phyloP scores from a whole-genome alignment of 2,113 vertebrate genomes.

The Numenius arquata region DNA sequence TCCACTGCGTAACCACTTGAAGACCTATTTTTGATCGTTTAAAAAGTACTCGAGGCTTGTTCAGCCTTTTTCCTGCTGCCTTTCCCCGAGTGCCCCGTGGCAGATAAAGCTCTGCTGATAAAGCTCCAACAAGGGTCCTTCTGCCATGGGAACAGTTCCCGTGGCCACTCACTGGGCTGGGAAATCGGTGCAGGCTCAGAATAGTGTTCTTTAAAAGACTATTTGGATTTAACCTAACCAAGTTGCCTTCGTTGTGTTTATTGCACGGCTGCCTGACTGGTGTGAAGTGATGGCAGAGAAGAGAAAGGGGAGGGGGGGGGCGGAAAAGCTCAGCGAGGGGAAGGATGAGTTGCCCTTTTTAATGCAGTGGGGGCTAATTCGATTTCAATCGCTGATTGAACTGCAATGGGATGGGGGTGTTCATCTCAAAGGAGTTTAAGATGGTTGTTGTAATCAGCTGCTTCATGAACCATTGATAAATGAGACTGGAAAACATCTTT shows the following conservation, averaged over 20 bases:
- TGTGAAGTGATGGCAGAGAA: not conserved
- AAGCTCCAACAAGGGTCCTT: not conserved
- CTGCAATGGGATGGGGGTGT: not conserved
- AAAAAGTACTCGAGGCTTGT: not conserved
- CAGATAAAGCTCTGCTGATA: not conserved
- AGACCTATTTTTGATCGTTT: not conserved
- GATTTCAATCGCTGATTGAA: not conserved
- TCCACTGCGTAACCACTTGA: not conserved
- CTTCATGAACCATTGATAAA: not conserved
- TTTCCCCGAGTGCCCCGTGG: not conserved
- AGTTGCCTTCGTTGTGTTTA: fast-evolving
- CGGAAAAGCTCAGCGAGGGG: not conserved
- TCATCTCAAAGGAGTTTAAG: not conserved
- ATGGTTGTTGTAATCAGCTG: not conserved
- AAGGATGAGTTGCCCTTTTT: not conserved
- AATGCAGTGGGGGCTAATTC: not conserved
- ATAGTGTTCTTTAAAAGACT: not conserved
- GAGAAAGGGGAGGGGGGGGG: not conserved
- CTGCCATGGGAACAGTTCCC: not conserved
- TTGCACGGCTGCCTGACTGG: not conserved
- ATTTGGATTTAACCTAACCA: not conserved
- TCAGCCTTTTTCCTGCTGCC: not conserved
- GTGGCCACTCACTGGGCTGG: not conserved
- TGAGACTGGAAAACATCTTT: not conserved
- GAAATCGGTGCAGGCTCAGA: not conserved